Base-by-base conservation (phyloP, 1,140 invertebrate species). In the Palaemon carinicauda region DNA sequence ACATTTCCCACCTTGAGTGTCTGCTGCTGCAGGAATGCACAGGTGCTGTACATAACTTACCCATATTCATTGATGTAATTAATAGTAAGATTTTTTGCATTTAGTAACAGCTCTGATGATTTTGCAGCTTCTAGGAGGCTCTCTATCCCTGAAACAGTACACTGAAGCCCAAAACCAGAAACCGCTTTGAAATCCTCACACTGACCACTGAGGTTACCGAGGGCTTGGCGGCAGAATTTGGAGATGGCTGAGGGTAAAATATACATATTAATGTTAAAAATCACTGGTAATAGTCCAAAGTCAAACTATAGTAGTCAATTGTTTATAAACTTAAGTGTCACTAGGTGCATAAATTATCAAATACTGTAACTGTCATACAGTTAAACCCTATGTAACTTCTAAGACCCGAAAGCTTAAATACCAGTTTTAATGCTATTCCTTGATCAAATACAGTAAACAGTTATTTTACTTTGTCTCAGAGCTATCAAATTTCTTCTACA, bases 111-210 rank as follows among this genome's bases (percentile, higher is more conserved):
- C 21, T 82, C 73, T 24, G 88, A 87, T 21, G 75, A 77, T 24
- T 27, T 60, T 15, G 89, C 87, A 4, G 89, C 83, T 1, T 92
- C 91, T 1, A 95, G 82, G 51, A 95, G 92, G 0, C 91, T 89
- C 3, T 93, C 91, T 4, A 95, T 92, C 82, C 94, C 93, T 12
- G 94, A 94, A 0, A 97, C 95, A 41, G 92, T 94, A 90, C 96
- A 97, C 88, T 95, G 95, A 12, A 99, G 93, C 3, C 98, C 98
- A 92, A 97, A 98, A 2, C 98, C 98, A 10, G 97, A 96, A n/a
- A 98, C 96, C 0, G 96, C 94, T 90, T 96, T 94, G 91, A 98
- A 99, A 80, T 95, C 94, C 0, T 93, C 92, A 90, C 95, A 96
- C 88, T 94, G 94, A 9, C 95, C 95, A 51, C 93, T 93, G 0